A percentile compares a stretch with the other conserved stretches of the same genome.
Conservation (phyloP, 1,140 invertebrate species). For the Paracyclopina nana region DNA sequence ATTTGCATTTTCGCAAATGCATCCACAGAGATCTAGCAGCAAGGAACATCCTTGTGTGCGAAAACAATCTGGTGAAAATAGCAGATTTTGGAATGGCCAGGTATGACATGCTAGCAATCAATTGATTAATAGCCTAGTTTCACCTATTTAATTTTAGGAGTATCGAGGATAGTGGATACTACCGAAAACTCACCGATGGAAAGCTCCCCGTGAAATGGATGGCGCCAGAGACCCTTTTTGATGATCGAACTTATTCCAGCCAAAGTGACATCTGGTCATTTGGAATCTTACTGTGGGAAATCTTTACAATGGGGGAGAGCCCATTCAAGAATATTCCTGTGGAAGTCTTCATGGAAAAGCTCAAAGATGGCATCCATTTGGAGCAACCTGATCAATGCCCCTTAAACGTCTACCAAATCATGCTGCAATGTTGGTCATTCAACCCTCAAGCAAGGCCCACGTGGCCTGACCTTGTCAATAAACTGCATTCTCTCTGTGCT, state of each 20-base stretch:
- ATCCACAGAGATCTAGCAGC: slow-evolving; percentile 19
- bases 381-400: not conserved
- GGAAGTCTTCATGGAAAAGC: not conserved
- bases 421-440: not conserved
- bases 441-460: not conserved
- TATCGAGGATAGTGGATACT: not conserved
- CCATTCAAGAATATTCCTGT: slow-evolving; percentile 23
- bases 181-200: not conserved
- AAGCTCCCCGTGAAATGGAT: slow-evolving; percentile 32
- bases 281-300: slow-evolving; percentile 31
- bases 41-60: slow-evolving; percentile 18
- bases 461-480: not conserved
- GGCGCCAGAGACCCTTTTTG: slow-evolving; percentile 26
- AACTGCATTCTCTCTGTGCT: too few relatives aligned
- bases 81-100: slow-evolving; percentile 19
- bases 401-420: not conserved
- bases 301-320: slow-evolving; percentile 26
- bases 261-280: slow-evolving; percentile 30
- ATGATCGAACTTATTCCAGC: slow-evolving; percentile 25
- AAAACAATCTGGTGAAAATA: slow-evolving; percentile 13
- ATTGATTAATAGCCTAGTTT: not conserved
- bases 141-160: not conserved
- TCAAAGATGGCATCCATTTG: not conserved
- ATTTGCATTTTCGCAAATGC: slow-evolving; percentile 19
- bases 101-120: not conserved